Evolutionary conservation across 2,113 vertebrate species (phyloP).

Genomic region (Ciconia boyciana): DNA sequence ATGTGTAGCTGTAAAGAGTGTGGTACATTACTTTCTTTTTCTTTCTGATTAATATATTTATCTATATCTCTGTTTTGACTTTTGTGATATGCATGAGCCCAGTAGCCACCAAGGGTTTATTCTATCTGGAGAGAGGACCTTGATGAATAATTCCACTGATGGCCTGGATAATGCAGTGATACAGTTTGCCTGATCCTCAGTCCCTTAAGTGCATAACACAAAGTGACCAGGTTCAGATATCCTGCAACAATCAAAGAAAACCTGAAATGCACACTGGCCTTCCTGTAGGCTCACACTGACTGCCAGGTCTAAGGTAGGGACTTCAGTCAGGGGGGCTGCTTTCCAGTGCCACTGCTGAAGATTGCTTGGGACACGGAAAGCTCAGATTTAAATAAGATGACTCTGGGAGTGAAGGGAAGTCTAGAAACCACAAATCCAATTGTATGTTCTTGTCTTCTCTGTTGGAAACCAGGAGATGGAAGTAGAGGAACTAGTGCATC

Average conservation of each 20-base stretch:
- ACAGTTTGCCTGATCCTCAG: background rate
- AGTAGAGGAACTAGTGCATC: background rate
- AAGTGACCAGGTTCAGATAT: background rate
- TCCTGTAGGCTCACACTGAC: background rate
- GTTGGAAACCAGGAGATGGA: background rate
- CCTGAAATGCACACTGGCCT: background rate
- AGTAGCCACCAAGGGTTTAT: background rate
- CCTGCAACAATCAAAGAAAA: background rate
- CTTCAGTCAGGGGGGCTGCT: background rate
- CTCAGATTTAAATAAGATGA: background rate
- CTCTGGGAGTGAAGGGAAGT: background rate
- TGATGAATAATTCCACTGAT: background rate
- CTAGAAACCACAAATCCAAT: background rate
- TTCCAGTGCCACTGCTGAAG: background rate
- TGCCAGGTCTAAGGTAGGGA: background rate
- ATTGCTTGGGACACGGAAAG: background rate
- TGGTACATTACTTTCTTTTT: background rate
- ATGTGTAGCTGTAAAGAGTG: background rate
- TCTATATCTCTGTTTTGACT: background rate
- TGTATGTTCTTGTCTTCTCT: fast-evolving
- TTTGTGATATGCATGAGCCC: background rate
- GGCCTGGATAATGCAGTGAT: background rate
- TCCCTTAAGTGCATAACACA: background rate
- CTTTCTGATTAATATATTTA: background rate
- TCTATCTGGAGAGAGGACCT: background rate